Conservation (phyloP, 92 coral and sea anemone genomes). For the Paramuricea clavata region DNA sequence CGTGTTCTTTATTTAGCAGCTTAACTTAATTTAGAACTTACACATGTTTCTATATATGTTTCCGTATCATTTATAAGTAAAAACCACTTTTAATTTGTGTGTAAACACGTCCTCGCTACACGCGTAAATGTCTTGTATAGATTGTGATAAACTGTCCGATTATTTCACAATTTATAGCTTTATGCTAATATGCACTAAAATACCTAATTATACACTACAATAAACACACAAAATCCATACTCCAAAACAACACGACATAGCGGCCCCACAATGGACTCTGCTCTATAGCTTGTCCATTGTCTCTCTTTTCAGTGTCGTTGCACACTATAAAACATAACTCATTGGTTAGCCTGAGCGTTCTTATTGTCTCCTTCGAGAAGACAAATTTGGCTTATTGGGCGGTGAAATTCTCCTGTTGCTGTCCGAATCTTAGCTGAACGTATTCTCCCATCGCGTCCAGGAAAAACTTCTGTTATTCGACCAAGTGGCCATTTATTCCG, state of each 20-base stretch:
- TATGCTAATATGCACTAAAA: constrained; percentile 14
- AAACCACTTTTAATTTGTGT: constrained; percentile 24
- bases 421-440: constrained; percentile 45
- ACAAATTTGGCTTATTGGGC: constrained; percentile 58
- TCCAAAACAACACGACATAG: constrained; percentile 22
- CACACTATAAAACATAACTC: not conserved
- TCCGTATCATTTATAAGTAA: constrained; percentile 14
- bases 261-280: constrained; percentile 16
- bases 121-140: constrained; percentile 5
- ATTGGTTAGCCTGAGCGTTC: not conserved
- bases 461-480: constrained; percentile 23
- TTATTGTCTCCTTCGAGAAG: constrained; percentile 50
- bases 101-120: constrained; percentile 24
- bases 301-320: constrained; percentile 5
- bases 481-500: constrained; percentile 52
- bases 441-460: constrained; percentile 40
- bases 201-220: not conserved
- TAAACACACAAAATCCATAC: not conserved
- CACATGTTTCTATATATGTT: not conserved
- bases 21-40: not conserved
- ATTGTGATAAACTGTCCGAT: not conserved
- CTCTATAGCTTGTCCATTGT: constrained; percentile 4
- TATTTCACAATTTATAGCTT: not conserved
- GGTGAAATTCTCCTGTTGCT: constrained; percentile 58
- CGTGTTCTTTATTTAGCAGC: constrained; percentile 14